Evolutionary conservation across 92 coral and sea anemone species (phyloP).

Genomic region (Porites divaricata): DNA sequence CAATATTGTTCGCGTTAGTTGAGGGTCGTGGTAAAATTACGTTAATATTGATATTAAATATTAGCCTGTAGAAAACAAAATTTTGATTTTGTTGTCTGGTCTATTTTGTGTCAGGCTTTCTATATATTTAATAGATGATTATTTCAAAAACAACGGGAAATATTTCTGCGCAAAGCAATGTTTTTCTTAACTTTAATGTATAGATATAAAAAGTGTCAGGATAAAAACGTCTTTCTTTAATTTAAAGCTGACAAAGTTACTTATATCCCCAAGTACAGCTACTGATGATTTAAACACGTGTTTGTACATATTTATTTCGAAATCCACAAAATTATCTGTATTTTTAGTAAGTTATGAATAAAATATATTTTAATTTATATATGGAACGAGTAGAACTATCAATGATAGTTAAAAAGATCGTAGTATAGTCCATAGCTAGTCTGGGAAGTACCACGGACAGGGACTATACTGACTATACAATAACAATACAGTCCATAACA

Average conservation of each 20-base stretch:
- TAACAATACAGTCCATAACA: too few relatives aligned
- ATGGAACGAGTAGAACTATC: too few relatives aligned
- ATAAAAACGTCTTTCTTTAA: not conserved
- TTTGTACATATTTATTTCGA: not conserved
- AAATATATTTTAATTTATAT: too few relatives aligned
- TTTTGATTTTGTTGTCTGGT: not conserved
- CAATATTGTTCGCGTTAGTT: not conserved
- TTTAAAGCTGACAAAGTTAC: not conserved
- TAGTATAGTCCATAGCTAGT: too few relatives aligned
- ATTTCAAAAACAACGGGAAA: not conserved
- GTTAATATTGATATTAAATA: too few relatives aligned
- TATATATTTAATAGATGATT: not conserved
- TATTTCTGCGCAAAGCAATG: not conserved
- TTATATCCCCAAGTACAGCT: not conserved
- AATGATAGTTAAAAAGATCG: too few relatives aligned
- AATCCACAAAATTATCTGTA: not conserved
- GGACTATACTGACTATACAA: too few relatives aligned
- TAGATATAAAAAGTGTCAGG: not conserved
- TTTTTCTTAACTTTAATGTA: not conserved
- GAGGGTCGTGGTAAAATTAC: not conserved
- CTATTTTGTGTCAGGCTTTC: not conserved
- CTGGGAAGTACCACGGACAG: too few relatives aligned
- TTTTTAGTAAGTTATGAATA: not conserved
- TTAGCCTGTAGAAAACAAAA: not conserved
- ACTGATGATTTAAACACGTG: not conserved